Conservation (phyloP, 2,113 vertebrate genomes). For the Clarias macrocephalus region DNA sequence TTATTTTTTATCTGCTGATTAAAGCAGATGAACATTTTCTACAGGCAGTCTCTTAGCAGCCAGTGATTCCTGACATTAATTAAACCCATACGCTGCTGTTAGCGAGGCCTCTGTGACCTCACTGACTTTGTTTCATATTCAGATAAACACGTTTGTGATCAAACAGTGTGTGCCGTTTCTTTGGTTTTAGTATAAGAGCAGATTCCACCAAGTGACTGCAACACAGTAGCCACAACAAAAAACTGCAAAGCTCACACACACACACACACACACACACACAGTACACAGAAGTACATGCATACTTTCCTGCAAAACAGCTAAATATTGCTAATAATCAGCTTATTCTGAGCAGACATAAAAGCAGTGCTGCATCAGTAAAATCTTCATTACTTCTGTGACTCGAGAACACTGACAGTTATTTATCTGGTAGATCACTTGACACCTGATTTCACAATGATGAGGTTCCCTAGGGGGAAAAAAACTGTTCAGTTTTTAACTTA, state of each 20-base stretch:
- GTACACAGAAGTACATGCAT: neutral
- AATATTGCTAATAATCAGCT: neutral
- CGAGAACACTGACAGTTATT: neutral
- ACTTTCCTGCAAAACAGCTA: neutral
- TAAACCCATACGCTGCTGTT: slow-evolving; percentile 55
- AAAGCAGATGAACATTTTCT: slow-evolving; percentile 2
- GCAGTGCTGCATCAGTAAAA: neutral
- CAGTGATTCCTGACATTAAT: slow-evolving; percentile 61
- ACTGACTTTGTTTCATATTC: slow-evolving; percentile 49
- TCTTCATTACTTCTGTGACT: neutral
- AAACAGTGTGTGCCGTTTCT: slow-evolving; percentile 42
- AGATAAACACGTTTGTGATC: slow-evolving; percentile 57
- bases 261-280: neutral
- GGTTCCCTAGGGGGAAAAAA: neutral
- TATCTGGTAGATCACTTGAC: neutral
- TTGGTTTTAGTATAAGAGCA: neutral
- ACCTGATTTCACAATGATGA: neutral
- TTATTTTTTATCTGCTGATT: slow-evolving; percentile 59
- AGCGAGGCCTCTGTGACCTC: slow-evolving; percentile 59
- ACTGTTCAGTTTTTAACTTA: neutral
- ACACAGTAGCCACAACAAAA: slow-evolving; percentile 32
- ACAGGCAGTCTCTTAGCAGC: slow-evolving; percentile 43
- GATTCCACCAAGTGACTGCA: neutral
- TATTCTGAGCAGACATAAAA: neutral
- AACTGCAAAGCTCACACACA: neutral